Percentiles rank a stretch among this genome's conserved stretches.
Evolutionary conservation across 2,113 vertebrate genomes (phyloP).

Genomic region (Columba janthina): DNA sequence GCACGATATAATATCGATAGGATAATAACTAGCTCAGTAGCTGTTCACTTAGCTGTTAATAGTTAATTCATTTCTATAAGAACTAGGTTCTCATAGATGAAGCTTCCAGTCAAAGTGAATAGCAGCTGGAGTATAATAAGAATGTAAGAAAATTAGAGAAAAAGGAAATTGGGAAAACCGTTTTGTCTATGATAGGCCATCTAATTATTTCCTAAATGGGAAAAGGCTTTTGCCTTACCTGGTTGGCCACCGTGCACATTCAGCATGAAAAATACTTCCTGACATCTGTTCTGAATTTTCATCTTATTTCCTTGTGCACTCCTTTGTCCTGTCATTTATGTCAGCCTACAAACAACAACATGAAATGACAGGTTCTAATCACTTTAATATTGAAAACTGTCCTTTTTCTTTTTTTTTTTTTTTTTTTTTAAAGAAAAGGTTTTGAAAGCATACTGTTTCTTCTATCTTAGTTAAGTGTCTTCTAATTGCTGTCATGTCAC

Average conservation of each 20-base stretch:
- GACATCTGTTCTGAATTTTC: slow-evolving; percentile 73
- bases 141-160: slow-evolving; percentile 10
- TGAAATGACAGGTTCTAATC: slow-evolving; percentile 27
- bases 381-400: slow-evolving; percentile 30
- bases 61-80: neutral
- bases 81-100: neutral
- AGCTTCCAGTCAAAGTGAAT: neutral
- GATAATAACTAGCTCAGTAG: neutral
- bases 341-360: slow-evolving; percentile 40
- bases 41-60: neutral
- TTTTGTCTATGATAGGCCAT: neutral
- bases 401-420: neutral
- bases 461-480: neutral
- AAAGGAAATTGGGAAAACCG: slow-evolving; percentile 16
- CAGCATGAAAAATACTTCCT: slow-evolving; percentile 28
- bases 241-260: slow-evolving; percentile 15
- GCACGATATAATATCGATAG: neutral
- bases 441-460: neutral
- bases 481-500: slow-evolving; percentile 4
- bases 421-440: neutral
- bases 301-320: slow-evolving; percentile 24
- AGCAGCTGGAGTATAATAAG: neutral
- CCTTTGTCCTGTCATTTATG: slow-evolving; percentile 52
- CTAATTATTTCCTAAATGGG: slow-evolving; percentile 62
- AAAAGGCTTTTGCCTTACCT: slow-evolving; percentile 58